These are phyloP conservation scores for Neotragus pygmaeus DNA, from an alignment of 2,113 vertebrate species.

Conservation along the genomic window DNA sequence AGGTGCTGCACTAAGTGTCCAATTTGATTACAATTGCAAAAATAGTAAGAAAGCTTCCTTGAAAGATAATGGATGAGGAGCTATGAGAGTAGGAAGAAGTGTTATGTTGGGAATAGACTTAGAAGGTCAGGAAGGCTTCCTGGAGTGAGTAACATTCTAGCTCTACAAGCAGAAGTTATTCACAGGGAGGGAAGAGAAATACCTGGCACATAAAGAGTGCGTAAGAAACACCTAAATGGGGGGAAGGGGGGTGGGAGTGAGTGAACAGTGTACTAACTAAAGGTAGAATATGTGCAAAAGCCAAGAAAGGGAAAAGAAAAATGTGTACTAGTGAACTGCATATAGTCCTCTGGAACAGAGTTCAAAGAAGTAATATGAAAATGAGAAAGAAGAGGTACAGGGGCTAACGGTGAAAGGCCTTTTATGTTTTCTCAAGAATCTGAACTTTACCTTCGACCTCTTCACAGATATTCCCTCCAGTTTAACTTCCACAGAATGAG, in stretches of 20 bases:
- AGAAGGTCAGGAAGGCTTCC: not conserved
- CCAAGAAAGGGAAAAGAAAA: slow-evolving; percentile 1
- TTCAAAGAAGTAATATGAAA: not conserved
- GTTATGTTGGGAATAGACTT: not conserved
- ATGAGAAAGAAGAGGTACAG: not conserved
- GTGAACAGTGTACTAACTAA: not conserved
- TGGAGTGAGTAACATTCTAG: not conserved
- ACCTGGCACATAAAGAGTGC: not conserved
- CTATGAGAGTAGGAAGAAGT: not conserved
- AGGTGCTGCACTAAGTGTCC: not conserved
- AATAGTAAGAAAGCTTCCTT: not conserved
- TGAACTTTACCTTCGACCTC: not conserved
- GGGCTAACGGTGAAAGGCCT: not conserved
- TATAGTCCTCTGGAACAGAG: not conserved
- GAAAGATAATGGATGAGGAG: not conserved
- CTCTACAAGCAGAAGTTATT: not conserved
- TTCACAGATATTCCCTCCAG: not conserved
- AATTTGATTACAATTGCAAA: not conserved
- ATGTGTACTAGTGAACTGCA: not conserved
- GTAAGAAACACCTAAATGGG: slow-evolving; percentile 12
- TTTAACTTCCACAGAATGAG: not conserved
- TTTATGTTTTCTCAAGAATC: not conserved
- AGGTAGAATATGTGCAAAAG: not conserved
- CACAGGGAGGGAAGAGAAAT: not conserved
- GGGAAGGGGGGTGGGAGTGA: not conserved